A percentile compares a stretch with the other conserved stretches of the same genome.
Evolutionary conservation across 2,888 invertebrate genomes (phyloP).

Genomic region (Brachyopa scutellaris): DNA sequence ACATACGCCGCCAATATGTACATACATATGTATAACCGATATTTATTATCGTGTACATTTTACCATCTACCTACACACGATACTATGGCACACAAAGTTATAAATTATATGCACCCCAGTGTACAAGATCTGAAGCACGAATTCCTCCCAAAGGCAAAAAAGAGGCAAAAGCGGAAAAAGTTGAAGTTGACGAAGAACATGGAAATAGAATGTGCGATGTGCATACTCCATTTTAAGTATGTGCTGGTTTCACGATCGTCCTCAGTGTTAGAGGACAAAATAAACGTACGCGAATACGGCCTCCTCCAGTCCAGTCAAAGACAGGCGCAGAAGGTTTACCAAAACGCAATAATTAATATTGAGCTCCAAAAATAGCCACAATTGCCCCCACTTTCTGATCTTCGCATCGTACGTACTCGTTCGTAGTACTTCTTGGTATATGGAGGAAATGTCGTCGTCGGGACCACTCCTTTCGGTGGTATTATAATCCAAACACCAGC

Average conservation of each 20-base stretch:
- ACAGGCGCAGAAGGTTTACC: slow-evolving; percentile 58
- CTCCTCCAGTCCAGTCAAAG: slow-evolving; percentile 61
- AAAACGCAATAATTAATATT: slow-evolving; percentile 67
- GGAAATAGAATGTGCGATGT: slow-evolving; percentile 47
- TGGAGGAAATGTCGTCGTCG: slow-evolving; percentile 36
- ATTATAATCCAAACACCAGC: slow-evolving; percentile 24
- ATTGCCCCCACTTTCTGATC: slow-evolving; percentile 58
- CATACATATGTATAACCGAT: slow-evolving; percentile 63
- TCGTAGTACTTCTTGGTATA: background rate
- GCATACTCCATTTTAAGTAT: slow-evolving; percentile 62
- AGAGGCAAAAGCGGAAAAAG: slow-evolving; percentile 12
- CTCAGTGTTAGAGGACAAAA: slow-evolving; percentile 56
- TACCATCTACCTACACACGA: slow-evolving; percentile 60
- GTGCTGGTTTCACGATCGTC: slow-evolving; percentile 67
- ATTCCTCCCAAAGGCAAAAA: slow-evolving; percentile 32
- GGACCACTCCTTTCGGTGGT: slow-evolving; percentile 65
- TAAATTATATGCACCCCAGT: slow-evolving; percentile 67
- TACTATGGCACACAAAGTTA: slow-evolving; percentile 29
- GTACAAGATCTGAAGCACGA: slow-evolving; percentile 62
- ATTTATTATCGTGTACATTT: slow-evolving; percentile 45
- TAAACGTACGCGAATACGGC: slow-evolving; percentile 34
- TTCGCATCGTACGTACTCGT: background rate
- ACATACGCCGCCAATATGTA: no score
- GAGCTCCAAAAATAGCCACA: slow-evolving; percentile 71
- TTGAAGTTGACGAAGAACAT: slow-evolving; percentile 55